Evolutionary conservation across 1,140 invertebrate species (phyloP), one percentile per base, ranked within the genome.

Genomic region (Pantala flavescens): DNA sequence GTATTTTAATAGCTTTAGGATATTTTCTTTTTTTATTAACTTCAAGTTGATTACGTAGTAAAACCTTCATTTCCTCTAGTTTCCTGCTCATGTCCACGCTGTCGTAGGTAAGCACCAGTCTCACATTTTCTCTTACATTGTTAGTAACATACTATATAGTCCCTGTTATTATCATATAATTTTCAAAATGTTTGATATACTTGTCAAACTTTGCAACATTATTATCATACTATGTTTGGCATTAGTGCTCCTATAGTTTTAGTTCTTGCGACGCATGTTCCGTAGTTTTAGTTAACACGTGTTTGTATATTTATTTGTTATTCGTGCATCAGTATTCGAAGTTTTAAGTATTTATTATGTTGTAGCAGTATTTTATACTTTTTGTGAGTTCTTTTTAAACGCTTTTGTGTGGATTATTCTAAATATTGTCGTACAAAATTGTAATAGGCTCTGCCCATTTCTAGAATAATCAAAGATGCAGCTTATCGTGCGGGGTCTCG

Each of bases 401-500:
- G 3, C 12, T 16, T 3, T 7, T 7, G 12, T 12, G 2, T 19
- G 49, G 49, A 63, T 63, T 63, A 63, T 19, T 7, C n/a, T 63
- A 36, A 36, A 36, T 36, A 2, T 9, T 36, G 28, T 36, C 9
- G 28, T 36, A 36, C 28, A 36, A 36, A 36, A 36, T 36, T 36
- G 9, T 36, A 36, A 36, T 36, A 36, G 28, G 28, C 28, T 63
- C 49, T 63, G 12, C n/a, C n/a, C n/a, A 63, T 63, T 63, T 63
- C 12, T 21, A 63, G 49, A 7, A 14, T 42, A n/a, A 24, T 14
- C 23, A 81, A 87, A 81, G 75, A 91, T 90, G 90, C 87, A 90
- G 83, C 81, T 91, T 73, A 84, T 86, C 74, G 84, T 92, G 77
- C 85, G 88, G 74, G 88, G 88, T 75, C 84, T 86, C 74, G 79